Conservation (phyloP, 2,888 invertebrate species). For the Agrenia bidenticulata region DNA sequence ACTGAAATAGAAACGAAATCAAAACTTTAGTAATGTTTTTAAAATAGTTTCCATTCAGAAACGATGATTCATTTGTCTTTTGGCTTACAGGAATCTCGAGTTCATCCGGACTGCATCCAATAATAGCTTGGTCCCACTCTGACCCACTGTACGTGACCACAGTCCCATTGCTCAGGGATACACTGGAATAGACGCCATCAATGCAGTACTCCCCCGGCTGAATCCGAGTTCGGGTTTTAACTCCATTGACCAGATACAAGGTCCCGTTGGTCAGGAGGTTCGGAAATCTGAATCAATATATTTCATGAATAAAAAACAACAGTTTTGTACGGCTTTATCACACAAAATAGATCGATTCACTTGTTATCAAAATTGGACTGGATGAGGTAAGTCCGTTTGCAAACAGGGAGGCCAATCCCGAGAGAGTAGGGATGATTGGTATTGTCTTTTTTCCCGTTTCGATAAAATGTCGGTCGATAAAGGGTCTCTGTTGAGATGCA, state of each 20-base stretch:
- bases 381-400: background rate
- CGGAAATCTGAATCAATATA: constrained; percentile 9
- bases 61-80: no score
- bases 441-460: background rate
- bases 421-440: background rate
- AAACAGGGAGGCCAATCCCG: background rate
- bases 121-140: constrained; percentile 33
- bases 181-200: constrained; percentile 19
- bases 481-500: constrained; percentile 12
- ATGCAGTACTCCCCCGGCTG: constrained; percentile 23
- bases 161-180: background rate
- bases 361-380: background rate
- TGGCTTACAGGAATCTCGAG: constrained; percentile 3
- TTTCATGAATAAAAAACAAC: constrained; percentile 11
- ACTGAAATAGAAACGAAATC: no score
- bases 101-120: constrained; percentile 22
- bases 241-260: background rate
- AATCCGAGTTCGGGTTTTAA: background rate
- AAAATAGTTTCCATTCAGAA: no score
- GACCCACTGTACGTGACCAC: constrained; percentile 15
- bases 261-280: background rate
- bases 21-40: no score
- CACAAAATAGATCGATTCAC: constrained; percentile 14
- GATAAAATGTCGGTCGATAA: constrained; percentile 24
- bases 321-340: background rate